Base-by-base conservation (phyloP, 2,113 vertebrate species). In the Plestiodon gilberti region DNA sequence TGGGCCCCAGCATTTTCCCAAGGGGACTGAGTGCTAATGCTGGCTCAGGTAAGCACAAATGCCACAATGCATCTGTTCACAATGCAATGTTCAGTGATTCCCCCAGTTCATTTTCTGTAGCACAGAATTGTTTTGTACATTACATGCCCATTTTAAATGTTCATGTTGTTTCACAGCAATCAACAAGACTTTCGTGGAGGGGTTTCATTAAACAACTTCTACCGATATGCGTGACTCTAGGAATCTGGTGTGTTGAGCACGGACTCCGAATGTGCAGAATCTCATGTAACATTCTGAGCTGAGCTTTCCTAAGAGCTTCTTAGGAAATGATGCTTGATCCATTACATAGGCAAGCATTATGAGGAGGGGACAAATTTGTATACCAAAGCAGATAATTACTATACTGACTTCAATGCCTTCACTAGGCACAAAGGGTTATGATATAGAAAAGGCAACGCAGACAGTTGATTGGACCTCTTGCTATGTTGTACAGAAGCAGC, bases 401-500 rank as follows among this genome's bases (percentile, higher is more conserved):
- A 7, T 84, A 82, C n/a, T 52, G 13, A 81, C 74, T 64, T 74
- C 17, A 35, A 17, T 17, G 11, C 17, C 40, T 89, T 84, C 69
- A 73, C 88, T 85, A 89, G 61, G 80, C 82, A 78, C 25, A 90
- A 80, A 62, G 73, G 87, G 78, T 88, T 77, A 40, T 74, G n/a
- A 91, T 91, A 89, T 25, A 84, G 75, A 91, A 73, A 93, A 84
- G 17, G 89, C 93, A 82, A 18, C 33, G 82, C 1, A 59, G 77
- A 62, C 40, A 86, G 92, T 77, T 87, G 82, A n/a, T 91, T 43
- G 40, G 88, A 80, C 82, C 76, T 88, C 71, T 85, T 88, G 5
- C 67, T 1, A 5, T 81, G 78, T 52, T 89, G 74, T 85, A 30
- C 22, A 22, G n/a, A 75, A 75, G 61, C 48, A 55, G 10, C 61